Base-by-base conservation (phyloP, 2,888 invertebrate species). In the Ashinkailepas kermadecensis region DNA sequence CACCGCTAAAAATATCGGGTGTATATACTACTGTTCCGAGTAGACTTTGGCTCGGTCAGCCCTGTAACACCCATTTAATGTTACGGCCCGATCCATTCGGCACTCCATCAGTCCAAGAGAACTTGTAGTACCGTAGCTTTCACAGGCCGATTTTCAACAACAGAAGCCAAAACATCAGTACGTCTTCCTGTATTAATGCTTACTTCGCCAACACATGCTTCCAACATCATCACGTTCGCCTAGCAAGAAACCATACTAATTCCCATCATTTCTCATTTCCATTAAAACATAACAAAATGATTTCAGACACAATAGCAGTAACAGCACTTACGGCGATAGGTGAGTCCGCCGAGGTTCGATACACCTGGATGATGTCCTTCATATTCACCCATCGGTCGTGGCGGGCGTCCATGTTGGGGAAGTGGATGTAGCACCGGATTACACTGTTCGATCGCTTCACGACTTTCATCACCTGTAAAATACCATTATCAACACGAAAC, bases 1-100 rank as follows among this genome's bases (percentile, higher is more conserved):
- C 39, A 39, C 39, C 39, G 39, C 39, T 39, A 39, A 39, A 65
- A 65, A 65, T 74, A 56, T 74, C 56, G 56, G 74, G 21, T 74
- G 56, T 10, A 21, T 74, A 74, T 74, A 74, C 74, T 74, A 74
- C 74, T 74, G 74, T 56, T 56, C 74, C 74, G 56, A 21, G 54
- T 21, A 56, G 18, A 21, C 74, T 74, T 21, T 8, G 11, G 15
- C 56, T 21, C 56, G 74, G 74, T 56, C 54, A 74, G 74, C 74
- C 74, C 74, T 74, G 74, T 23, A 6, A 56, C 74, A 74, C 18
- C 74, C 56, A 56, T 3, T 56, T 13, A 39, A 6, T 70, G 70
- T 70, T 3, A 3, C 70, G 70, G 39, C 70, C 70, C 70, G 70
- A 23, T 25, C 70, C 25, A 13, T 23, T 23, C 39, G 70, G 15